Evolutionary conservation across 2,888 invertebrate species (phyloP), one percentile per base, ranked within the genome.

Genomic region (Magallana nippona): DNA sequence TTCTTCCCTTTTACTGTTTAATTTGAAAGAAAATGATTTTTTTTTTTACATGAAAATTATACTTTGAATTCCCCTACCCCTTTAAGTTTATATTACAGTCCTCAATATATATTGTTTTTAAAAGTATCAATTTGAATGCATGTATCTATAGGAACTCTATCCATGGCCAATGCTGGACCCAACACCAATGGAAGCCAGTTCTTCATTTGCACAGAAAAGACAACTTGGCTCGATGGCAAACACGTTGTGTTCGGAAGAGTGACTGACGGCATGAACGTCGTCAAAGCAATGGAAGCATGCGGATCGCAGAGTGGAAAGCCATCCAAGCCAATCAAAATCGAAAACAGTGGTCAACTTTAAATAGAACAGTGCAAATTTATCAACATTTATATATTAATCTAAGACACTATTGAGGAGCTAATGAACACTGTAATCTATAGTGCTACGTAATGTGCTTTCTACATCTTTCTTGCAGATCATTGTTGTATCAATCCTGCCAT

Each of bases 131-230:
- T 44, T 19, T 32, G 5, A 17, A 32, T 77, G 13, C 17, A 17
- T 78, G 13, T 44, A 44, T 44, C 44, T 44, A 44, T 44, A 94
- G 94, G 95, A 77, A 96, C 97, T 83, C 95, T 99, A 93, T 98
- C 98, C 32, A 98, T 99, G 98, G 98, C 98, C 79, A 98, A 99
- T 92, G 98, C 98, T 93, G 99, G 98, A 32, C 97, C 98, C 44
- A 97, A 98, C 94, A 98, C 98, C 88, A 99, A 99, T 94, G 98
- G 98, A 82, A 98, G 98, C 10, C 99, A 99, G 95, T 99, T 99
- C 95, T 99, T 99, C 95, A 94, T 95, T 88, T 98, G 92, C 80
- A 94, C 98, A 88, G 97, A 96, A 62, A 97, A 97, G 94, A 99
- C 99, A 79, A 95, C 96, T 79, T 99, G 99, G 99, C 55, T 81